Base-by-base conservation (phyloP, 2,113 vertebrate genomes). In the Forbesichthys agassizii region DNA sequence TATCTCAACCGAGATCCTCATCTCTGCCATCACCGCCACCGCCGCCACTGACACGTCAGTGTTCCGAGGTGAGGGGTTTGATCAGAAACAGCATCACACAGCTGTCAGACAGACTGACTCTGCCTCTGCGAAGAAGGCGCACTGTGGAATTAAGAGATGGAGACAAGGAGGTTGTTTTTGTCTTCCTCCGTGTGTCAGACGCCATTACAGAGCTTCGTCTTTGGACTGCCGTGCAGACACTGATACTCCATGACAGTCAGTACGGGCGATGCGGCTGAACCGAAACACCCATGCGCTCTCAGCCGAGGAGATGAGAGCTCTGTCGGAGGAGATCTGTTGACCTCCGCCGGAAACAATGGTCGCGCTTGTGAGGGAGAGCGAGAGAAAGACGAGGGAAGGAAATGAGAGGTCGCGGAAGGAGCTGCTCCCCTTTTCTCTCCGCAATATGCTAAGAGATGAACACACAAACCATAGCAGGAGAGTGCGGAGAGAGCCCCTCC, bases 1-100 rank as follows among this genome's bases (percentile, higher is more conserved):
- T 86, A 89, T 88, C 86, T 83, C 53, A 70, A 82, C 79, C 71
- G 52, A 77, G 69, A 74, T 64, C 68, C 63, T 4, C 80, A 86
- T 89, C 84, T 85, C 59, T 76, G 70, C 70, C 79, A 78, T 87
- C 86, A 33, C 36, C 5, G 7, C 36, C 36, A n/a, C 52, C 13
- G 36, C 61, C 4, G 36, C 61, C 27, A 48, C 66, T 70, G 75
- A 62, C 73, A 72, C 77, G 84, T 80, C 75, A 69, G 78, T 68
- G 64, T 65, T 86, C 88, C 86, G 59, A 74, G 85, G 79, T 77
- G 74, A 83, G 70, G 75, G 52, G 66, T 72, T 75, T 77, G 83
- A 90, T 88, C 71, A 82, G 82, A 85, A 70, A 75, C 65, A 58
- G 74, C 75, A 56, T 42, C 75, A 68, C 82, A 79, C 74, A 78